Base-by-base conservation (phyloP, 2,113 vertebrate genomes). In the Microtus richardsoni region DNA sequence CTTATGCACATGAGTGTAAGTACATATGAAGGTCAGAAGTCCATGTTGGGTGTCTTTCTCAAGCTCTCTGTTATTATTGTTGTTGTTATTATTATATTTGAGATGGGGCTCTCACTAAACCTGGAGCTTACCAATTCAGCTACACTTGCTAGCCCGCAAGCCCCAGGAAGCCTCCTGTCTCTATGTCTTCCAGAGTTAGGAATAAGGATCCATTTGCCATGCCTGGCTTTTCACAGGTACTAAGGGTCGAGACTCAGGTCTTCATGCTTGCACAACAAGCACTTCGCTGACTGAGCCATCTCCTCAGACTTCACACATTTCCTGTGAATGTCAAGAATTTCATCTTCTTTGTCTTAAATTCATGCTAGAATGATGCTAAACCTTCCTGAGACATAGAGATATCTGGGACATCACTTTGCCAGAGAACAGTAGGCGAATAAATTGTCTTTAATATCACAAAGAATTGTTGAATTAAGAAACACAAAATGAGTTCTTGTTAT, bases 301-400 rank as follows among this genome's bases (percentile, higher is more conserved):
- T 80, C 52, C 36, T 36, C 78, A 80, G 52, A 22, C 10, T 14
- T 26, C 26, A 79, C 33, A 41, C 30, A 13, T 70, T 77, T 94
- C 47, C 68, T 94, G 41, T 84, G 33, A 93, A 78, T 87, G 22
- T 89, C 78, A 75, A 89, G 71, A 36, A 10, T 11, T 17, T n/a
- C 68, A 90, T 47, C 3, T n/a, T 64, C 36, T 88, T 92, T 78
- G 22, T 91, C 80, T 80, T 73, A n/a, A 95, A 66, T 73, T 88
- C 4, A 47, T 64, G 71, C 90, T 88, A 5, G 6, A 66, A 33
- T 64, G 47, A 70, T 12, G 60, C 44, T 71, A 94, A 91, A 26
- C 24, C 49, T 89, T 85, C 70, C 39, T 52, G 47, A 54, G 41
- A 87, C n/a, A 71, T 47, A 47, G 14, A 47, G 64, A 54, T 62